Percentiles rank a stretch among this genome's conserved stretches.
phyloP scores from a whole-genome alignment of 2,888 invertebrate species.

The Hemistola chrysoprasaria region DNA sequence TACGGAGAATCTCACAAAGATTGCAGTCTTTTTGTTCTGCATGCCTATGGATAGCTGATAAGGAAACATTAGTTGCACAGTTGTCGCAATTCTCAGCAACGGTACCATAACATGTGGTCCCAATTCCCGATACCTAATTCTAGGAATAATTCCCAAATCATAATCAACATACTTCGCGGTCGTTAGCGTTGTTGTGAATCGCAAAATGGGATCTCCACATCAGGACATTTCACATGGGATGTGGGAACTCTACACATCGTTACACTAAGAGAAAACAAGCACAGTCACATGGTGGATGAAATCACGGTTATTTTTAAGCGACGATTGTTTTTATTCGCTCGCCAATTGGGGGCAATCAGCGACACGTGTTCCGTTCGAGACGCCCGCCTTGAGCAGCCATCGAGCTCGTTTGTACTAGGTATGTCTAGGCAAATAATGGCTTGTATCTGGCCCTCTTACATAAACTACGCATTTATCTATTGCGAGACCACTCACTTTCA shows the following conservation, averaged over 20 bases:
- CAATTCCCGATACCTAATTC: constrained; percentile 32
- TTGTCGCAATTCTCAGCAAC: constrained; percentile 10
- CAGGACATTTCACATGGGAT: constrained; percentile 74
- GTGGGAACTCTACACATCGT: constrained; percentile 62
- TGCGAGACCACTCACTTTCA: constrained; percentile 7
- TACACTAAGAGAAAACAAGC: constrained; percentile 66
- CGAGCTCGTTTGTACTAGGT: constrained; percentile 55
- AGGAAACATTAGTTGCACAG: background rate
- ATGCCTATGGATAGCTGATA: too few relatives aligned
- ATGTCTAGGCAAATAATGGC: constrained; percentile 46
- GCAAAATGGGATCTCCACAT: constrained; percentile 59
- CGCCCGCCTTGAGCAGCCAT: constrained; percentile 65
- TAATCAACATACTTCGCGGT: constrained; percentile 55
- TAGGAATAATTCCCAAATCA: constrained; percentile 49
- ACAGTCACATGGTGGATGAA: constrained; percentile 77
- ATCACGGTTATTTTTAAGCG: constrained; percentile 82
- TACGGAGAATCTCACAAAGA: too few relatives aligned
- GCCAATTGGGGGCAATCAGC: constrained; percentile 81
- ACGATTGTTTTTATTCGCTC: constrained; percentile 81
- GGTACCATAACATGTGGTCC: constrained; percentile 22
- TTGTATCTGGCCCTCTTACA: constrained; percentile 23
- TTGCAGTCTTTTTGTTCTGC: too few relatives aligned
- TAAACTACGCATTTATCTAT: constrained; percentile 9
- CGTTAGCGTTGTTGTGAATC: constrained; percentile 63
- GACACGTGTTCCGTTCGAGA: constrained; percentile 77